Conservation (phyloP, 1,140 invertebrate genomes). For the Achroia grisella region DNA sequence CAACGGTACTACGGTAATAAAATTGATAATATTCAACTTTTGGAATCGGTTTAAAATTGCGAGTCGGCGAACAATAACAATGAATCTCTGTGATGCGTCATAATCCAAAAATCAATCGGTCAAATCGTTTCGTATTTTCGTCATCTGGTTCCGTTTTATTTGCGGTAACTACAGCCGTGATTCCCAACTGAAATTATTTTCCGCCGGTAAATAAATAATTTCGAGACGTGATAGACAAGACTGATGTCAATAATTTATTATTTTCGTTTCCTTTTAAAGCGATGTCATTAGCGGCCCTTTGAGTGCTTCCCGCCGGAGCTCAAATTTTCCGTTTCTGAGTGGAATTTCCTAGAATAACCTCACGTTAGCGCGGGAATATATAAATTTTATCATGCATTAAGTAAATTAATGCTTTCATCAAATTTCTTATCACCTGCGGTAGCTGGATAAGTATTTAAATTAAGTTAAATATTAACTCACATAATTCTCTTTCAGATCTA, state of each 20-base stretch:
- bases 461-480: neutral
- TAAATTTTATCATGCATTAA: slow-evolving; percentile 38
- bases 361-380: slow-evolving; percentile 21
- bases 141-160: slow-evolving; percentile 41
- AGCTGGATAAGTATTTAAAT: neutral
- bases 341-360: slow-evolving; percentile 29
- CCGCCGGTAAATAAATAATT: slow-evolving; percentile 32
- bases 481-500: no score
- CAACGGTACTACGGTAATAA: no score
- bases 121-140: slow-evolving; percentile 36
- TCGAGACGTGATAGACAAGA: slow-evolving; percentile 35
- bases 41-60: no score
- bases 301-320: slow-evolving; percentile 35
- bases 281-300: slow-evolving; percentile 47
- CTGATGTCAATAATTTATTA: slow-evolving; percentile 66
- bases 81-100: slow-evolving; percentile 25
- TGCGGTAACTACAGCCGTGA: slow-evolving; percentile 30
- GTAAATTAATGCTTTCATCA: slow-evolving; percentile 28
- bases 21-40: no score
- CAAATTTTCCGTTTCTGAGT: slow-evolving; percentile 32
- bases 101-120: slow-evolving; percentile 25
- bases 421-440: slow-evolving; percentile 15
- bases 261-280: slow-evolving; percentile 56
- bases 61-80: slow-evolving; percentile 8
- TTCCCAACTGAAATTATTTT: slow-evolving; percentile 18